Evolutionary conservation across 1,140 invertebrate genomes (phyloP).

Genomic region (Neomicropteryx cornuta): DNA sequence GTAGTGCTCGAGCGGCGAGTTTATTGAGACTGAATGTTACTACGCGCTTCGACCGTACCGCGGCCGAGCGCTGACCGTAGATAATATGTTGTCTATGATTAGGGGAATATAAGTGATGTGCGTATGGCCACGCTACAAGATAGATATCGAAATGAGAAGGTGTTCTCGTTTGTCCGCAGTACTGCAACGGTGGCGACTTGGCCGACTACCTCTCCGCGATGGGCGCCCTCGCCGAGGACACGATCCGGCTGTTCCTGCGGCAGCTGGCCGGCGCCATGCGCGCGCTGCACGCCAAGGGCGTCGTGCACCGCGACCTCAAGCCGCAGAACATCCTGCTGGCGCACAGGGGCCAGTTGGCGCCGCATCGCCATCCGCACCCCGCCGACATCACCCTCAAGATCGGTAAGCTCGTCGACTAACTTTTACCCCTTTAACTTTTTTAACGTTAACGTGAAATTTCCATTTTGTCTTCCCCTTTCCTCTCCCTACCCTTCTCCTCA

Average conservation of each 20-base stretch:
- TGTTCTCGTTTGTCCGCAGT: conserved; percentile 44
- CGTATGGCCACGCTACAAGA: too few species aligned
- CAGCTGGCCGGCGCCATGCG: conserved; percentile 97
- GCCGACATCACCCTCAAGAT: conserved; percentile 93
- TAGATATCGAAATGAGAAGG: too few species aligned
- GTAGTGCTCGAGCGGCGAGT: too few species aligned
- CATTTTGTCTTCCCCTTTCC: too few species aligned
- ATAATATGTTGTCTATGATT: too few species aligned
- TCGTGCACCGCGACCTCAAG: conserved; percentile 97
- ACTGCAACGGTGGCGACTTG: conserved; percentile 97
- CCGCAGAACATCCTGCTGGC: conserved; percentile 93
- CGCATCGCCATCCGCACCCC: conserved; percentile 65
- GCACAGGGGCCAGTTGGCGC: conserved; percentile 58
- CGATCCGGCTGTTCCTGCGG: conserved; percentile 86
- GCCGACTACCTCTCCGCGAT: conserved; percentile 91
- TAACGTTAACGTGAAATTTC: too few species aligned
- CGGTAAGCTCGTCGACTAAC: conserved; percentile 41
- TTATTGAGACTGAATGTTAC: too few species aligned
- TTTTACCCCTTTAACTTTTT: not conserved
- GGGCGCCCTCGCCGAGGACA: conserved; percentile 93
- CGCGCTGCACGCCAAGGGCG: conserved; percentile 90
- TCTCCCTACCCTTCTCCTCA: too few species aligned
- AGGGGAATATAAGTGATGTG: too few species aligned
- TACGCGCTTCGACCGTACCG: too few species aligned
- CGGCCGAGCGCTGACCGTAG: too few species aligned